phyloP scores from a whole-genome alignment of 2,888 invertebrate genomes.

The Habrosyne pyritoides region DNA sequence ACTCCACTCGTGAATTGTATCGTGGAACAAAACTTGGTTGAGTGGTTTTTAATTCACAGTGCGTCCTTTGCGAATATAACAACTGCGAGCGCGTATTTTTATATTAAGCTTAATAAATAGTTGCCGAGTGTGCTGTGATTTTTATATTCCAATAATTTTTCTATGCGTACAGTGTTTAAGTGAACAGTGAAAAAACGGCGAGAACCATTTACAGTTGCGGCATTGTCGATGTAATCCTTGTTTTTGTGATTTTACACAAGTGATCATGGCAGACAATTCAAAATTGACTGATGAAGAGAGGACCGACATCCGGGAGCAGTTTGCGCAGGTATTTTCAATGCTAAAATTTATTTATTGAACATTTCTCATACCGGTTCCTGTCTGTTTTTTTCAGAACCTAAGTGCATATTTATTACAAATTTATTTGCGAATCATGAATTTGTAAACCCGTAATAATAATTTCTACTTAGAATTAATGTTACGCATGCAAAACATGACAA shows the following conservation, averaged over 20 bases:
- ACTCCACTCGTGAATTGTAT: constrained; percentile 27
- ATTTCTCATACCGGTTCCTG: constrained; percentile 7
- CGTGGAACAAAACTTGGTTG: constrained; percentile 18
- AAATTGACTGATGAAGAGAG: constrained; percentile 87
- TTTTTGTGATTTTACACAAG: constrained; percentile 65
- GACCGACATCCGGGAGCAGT: constrained; percentile 90
- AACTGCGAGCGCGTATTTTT: constrained; percentile 35
- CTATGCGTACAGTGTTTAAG: constrained; percentile 47
- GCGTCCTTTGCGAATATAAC: constrained; percentile 20
- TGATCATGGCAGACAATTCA: constrained; percentile 79
- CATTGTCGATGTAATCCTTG: constrained; percentile 66
- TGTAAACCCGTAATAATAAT: constrained; percentile 7
- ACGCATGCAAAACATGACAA: background rate
- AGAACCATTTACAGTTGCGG: constrained; percentile 33
- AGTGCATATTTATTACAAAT: too few relatives aligned
- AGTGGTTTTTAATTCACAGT: constrained; percentile 24
- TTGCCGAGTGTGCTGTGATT: constrained; percentile 46
- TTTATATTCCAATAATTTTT: constrained; percentile 42
- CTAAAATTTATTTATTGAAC: constrained; percentile 16
- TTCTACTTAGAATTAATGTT: background rate
- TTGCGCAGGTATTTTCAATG: constrained; percentile 84
- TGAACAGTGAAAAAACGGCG: constrained; percentile 50
- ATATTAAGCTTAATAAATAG: constrained; percentile 7
- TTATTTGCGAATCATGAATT: background rate
- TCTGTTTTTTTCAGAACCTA: too few relatives aligned